Evolutionary conservation across 2,113 vertebrate genomes (phyloP), one percentile per base, ranked within the genome.

Genomic region (Thomomys bottae): DNA sequence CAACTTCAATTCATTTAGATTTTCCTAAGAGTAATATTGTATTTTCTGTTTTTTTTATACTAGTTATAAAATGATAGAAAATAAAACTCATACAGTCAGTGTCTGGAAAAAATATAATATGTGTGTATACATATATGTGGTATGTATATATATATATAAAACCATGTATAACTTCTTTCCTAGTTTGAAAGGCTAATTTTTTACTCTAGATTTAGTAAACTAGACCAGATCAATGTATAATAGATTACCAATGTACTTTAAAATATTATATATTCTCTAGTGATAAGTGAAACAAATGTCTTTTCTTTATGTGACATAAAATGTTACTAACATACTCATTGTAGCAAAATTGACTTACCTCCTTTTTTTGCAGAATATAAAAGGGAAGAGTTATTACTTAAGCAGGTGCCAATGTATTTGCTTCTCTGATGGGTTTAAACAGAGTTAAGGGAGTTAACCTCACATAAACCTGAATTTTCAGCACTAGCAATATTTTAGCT

Each of bases 391-490:
- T 94, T 93, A 88, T 93, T 85, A 81, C 49, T 89, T 92, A 94
- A 89, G 63, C 81, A 66, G 23, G 42, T 95, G 45, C 38, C 59
- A 68, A 75, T 34, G 0, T 90, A 84, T 94, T 96, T 95, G 81
- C 83, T 93, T 84, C 66, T 18, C 10, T 87, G 84, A 91, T 88
- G 79, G 88, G 73, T 87, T 96, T 88, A 92, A 94, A 70, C 23
- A 87, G 68, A 59, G 54, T 90, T 68, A 87, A 15, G 54, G 42
- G n/a, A 92, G 82, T 94, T 91, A 88, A 15, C 57, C 76, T 94
- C 59, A 79, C 10, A 90, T 90, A 93, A 94, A 88, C 64, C 38
- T 94, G n/a, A 88, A 63, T 95, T 96, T 93, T 94, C 70, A 88
- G 49, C 40, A 49, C 40, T 73, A 84, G 68, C 83, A 90, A 38